Evolutionary conservation across 2,113 vertebrate species (phyloP).

Genomic region (Corythaeola cristata): DNA sequence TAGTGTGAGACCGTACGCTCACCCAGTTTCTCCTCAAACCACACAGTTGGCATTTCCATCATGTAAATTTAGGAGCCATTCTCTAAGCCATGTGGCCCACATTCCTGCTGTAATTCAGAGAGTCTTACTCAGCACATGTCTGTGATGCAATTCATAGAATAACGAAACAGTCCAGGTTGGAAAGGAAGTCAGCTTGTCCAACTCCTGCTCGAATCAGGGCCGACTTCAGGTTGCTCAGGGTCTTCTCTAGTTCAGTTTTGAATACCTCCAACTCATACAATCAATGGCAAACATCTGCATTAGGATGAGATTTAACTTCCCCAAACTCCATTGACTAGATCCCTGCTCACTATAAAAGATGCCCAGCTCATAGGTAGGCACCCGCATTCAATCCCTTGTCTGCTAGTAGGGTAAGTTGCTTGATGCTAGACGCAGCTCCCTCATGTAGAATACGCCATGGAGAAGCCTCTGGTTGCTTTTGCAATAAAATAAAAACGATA

Average conservation of each 20-base stretch:
- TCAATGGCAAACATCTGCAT: neutral
- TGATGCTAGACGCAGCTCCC: neutral
- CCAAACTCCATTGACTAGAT: neutral
- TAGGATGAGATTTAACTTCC: neutral
- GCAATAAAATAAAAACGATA: neutral
- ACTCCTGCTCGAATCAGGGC: neutral
- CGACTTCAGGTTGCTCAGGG: neutral
- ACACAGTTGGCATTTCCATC: neutral
- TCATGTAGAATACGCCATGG: neutral
- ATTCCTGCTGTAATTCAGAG: accelerated
- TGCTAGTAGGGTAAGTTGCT: neutral
- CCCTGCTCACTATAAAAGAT: neutral
- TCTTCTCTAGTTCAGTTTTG: neutral
- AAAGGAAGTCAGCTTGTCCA: neutral
- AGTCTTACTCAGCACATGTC: neutral
- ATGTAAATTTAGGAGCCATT: neutral
- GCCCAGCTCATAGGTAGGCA: neutral
- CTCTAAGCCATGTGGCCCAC: too few relatives aligned
- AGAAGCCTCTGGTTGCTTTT: neutral
- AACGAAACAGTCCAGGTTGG: neutral
- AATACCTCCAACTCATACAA: neutral
- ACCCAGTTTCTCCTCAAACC: neutral
- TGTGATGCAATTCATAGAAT: neutral
- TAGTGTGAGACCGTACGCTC: neutral
- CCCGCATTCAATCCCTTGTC: neutral